These are phyloP conservation scores for Ferrisia virgata DNA, from an alignment of 2,888 invertebrate genomes.

Conservation along the genomic window DNA sequence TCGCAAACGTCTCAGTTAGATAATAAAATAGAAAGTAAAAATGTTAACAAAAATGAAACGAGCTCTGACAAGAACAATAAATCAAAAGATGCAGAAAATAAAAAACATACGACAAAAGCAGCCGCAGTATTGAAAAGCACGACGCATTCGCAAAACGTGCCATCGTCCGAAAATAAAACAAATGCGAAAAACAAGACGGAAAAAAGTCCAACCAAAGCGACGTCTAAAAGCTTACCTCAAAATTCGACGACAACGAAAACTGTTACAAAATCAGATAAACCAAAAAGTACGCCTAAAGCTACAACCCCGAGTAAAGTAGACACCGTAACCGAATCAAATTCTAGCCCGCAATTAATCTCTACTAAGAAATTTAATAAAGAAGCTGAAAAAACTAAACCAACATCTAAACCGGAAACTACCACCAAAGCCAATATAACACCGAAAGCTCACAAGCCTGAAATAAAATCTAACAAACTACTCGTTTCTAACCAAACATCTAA, in stretches of 20 bases:
- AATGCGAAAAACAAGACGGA: constrained; percentile 34
- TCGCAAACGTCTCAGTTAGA: constrained; percentile 36
- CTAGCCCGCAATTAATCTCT: constrained; percentile 8
- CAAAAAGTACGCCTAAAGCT: constrained; percentile 16
- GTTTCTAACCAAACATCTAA: constrained; percentile 6
- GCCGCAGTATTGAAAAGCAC: background rate
- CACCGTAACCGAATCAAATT: background rate
- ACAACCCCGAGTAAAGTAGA: background rate
- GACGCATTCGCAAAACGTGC: background rate
- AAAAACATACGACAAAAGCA: constrained; percentile 5
- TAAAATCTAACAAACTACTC: constrained; percentile 27
- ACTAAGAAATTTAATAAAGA: constrained; percentile 35
- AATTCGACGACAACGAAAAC: background rate
- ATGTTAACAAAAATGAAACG: constrained; percentile 10
- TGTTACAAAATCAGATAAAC: constrained; percentile 29
- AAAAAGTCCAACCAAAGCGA: constrained; percentile 4
- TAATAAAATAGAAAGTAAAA: constrained; percentile 35
- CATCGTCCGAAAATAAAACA: background rate
- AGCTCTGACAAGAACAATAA: background rate
- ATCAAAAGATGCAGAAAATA: constrained; percentile 25
- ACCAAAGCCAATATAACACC: background rate
- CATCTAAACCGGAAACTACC: constrained; percentile 42
- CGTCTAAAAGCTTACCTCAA: constrained; percentile 8
- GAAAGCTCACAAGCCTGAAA: constrained; percentile 21
- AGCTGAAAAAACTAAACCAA: constrained; percentile 30